Evolutionary conservation across 2,113 vertebrate genomes (phyloP).

Genomic region (Anguilla rostrata): DNA sequence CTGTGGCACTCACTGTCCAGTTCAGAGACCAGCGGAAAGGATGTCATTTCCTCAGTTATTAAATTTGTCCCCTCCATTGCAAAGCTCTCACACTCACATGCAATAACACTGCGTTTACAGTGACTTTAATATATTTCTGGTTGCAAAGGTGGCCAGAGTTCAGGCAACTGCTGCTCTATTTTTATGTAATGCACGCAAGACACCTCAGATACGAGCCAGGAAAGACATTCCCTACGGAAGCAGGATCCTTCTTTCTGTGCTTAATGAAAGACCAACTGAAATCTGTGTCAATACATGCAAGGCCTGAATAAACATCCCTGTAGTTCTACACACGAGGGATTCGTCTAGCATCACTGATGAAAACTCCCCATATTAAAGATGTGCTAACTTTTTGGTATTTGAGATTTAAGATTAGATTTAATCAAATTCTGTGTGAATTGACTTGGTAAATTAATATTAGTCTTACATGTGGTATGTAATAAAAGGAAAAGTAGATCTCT

Average conservation of each 20-base stretch:
- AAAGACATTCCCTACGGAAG: neutral
- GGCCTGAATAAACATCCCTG: neutral
- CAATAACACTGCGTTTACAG: constrained; percentile 22
- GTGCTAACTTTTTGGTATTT: constrained; percentile 51
- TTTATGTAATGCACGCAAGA: constrained; percentile 17
- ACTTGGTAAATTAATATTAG: neutral
- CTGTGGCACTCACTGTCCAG: constrained; percentile 18
- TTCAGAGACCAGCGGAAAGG: constrained; percentile 13
- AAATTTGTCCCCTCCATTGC: constrained; percentile 21
- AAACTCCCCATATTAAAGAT: constrained; percentile 29
- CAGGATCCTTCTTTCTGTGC: constrained; percentile 17
- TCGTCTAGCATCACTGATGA: neutral
- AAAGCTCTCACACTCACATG: constrained; percentile 13
- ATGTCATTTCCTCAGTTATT: constrained; percentile 20
- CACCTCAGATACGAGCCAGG: neutral
- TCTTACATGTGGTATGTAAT: neutral
- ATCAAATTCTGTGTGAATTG: neutral
- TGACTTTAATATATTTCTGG: constrained; percentile 31
- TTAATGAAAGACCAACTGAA: constrained; percentile 2
- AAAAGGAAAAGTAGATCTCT: neutral
- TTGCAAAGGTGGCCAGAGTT: constrained; percentile 27
- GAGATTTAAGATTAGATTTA: neutral
- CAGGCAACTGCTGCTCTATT: constrained; percentile 24
- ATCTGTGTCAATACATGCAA: neutral
- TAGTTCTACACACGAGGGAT: neutral